Percentiles rank a stretch among this genome's conserved stretches.
Evolutionary conservation across 2,797 vertebrate species (phyloP).

Genomic region (Amblyraja radiata): DNA sequence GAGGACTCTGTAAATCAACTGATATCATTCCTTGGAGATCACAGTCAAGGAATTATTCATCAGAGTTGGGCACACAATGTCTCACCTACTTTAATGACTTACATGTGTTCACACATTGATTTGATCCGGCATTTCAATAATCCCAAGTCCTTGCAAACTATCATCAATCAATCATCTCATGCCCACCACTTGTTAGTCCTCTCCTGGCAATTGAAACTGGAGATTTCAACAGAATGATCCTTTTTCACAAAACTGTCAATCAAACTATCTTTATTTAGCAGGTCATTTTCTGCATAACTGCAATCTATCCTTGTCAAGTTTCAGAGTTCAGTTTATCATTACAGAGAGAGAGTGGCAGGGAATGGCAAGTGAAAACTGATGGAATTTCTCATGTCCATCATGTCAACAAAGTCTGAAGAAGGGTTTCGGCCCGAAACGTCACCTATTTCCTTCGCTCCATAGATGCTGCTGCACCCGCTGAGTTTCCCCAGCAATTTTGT

Average conservation of each 20-base stretch:
- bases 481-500: no score
- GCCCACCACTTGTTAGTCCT: not conserved
- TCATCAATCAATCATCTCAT: constrained; percentile 25
- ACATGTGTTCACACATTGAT: constrained; percentile 9
- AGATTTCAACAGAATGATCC: constrained; percentile 26
- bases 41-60: constrained; percentile 1
- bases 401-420: not conserved
- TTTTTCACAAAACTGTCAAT: not conserved
- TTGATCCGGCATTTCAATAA: constrained; percentile 34
- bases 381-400: not conserved
- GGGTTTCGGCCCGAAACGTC: no score
- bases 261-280: constrained; percentile 21
- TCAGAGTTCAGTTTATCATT: not conserved
- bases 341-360: not conserved
- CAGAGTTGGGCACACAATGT: not conserved
- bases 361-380: not conserved
- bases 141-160: constrained; percentile 18
- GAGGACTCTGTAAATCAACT: not conserved
- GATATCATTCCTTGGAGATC: not conserved
- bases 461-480: no score
- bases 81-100: constrained; percentile 16
- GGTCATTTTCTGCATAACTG: not conserved
- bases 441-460: no score
- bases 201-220: not conserved
- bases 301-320: not conserved